Percentiles rank a stretch among this genome's conserved stretches.
phyloP scores from a whole-genome alignment of 2,113 vertebrate species.

The Chlorodrepanis virens region DNA sequence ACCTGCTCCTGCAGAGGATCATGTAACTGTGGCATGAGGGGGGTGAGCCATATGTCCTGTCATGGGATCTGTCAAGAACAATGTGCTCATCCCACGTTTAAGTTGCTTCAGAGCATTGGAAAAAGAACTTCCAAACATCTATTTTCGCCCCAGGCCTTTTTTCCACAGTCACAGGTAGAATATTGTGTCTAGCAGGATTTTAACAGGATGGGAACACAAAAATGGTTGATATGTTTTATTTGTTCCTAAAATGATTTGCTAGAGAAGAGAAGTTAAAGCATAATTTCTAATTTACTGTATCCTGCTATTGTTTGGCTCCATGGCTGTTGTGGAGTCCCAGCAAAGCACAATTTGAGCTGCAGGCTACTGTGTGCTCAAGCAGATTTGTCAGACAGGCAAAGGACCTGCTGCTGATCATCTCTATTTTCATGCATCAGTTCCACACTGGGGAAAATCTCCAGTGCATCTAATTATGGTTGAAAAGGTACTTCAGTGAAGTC shows the following conservation, averaged over 20 bases:
- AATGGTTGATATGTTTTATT: background rate
- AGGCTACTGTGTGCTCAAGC: background rate
- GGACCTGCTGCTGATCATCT: background rate
- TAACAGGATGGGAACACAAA: background rate
- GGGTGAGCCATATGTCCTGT: background rate
- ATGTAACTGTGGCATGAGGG: background rate
- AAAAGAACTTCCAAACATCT: background rate
- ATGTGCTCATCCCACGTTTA: background rate
- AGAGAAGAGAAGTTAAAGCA: background rate
- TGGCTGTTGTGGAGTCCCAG: background rate
- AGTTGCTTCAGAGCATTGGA: background rate
- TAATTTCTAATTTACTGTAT: background rate
- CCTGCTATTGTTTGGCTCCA: background rate
- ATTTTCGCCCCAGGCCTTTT: rapidly evolving
- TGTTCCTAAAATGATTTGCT: background rate
- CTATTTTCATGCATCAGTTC: background rate
- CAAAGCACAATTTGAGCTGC: background rate
- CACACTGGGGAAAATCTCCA: background rate
- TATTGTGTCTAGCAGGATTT: background rate
- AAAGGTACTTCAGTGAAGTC: background rate
- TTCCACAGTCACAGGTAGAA: background rate
- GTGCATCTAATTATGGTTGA: background rate
- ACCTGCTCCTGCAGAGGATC: background rate
- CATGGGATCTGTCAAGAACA: background rate
- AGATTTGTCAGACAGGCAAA: background rate